Base-by-base conservation (phyloP, 2,113 vertebrate genomes). In the Motacilla alba region DNA sequence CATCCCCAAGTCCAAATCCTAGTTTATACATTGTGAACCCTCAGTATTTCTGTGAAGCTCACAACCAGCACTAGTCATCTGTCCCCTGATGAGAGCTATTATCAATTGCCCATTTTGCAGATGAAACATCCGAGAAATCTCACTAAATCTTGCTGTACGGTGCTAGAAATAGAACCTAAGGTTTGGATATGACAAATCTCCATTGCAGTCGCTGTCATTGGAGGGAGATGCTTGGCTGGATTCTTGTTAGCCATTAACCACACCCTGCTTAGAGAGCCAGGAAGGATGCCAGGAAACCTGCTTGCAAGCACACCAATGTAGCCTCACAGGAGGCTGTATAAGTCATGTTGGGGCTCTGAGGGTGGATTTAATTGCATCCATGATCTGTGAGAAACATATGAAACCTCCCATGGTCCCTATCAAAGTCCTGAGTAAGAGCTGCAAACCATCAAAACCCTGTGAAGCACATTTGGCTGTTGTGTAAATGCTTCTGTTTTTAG, bases 231-330 rank as follows among this genome's bases (percentile, higher is more conserved):
- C 62, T 87, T 66, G 73, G 80, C 83, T 92, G 69, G 60, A 28
- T 72, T 96, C 77, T 90, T 41, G 33, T 59, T 87, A 84, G 90
- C 94, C 86, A 87, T 91, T 95, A 96, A 90, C 88, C 88, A 75
- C 76, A 78, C 88, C 90, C 90, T 85, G 70, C 84, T 79, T 91
- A 56, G 33, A 43, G 58, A 87, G 66, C 35, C 60, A 85, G 44
- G 59, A 75, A 75, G 60, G 49, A 63, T 59, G 60, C 92, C 90
- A 95, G 85, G 52, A 93, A 92, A 78, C 31, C 80, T 91, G 81
- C 53, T 33, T 39, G n/a, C 73, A 44, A 72, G 43, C 33, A 49
- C 31, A 46, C 33, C 59, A 56, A 44, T 4, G 1, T 28, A 37
- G 41, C 49, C 69, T 82, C 87, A 87, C 37, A 15, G 85, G 59